Base-by-base conservation (phyloP, 92 coral and sea anemone genomes). In the Parazoanthus swiftii region DNA sequence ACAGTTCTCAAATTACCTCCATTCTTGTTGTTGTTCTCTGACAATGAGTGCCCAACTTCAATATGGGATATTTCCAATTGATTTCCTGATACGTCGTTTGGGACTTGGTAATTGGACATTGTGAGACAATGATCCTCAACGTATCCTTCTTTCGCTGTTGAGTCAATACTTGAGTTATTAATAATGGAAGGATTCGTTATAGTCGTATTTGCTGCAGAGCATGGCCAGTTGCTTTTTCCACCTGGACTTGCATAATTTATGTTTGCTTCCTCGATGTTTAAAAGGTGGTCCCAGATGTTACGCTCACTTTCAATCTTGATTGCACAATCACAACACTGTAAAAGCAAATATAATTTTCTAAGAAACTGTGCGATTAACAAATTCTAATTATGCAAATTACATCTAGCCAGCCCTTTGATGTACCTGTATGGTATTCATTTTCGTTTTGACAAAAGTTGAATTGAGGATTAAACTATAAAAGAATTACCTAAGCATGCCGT, bases 241-340 rank as follows among this genome's bases (percentile, higher is more conserved):
- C 25, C 46, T 76, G 14, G 25, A 26, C 25, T 44, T 76, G 51
- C 50, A 36, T 18, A 38, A 76, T 23, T 39, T 6, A 25, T 44
- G 25, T 76, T 39, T 8, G 26, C 16, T 76, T 76, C 48, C 3
- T 38, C 39, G 33, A 39, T 76, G 23, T 36, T 39, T 38, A 29
- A 20, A 18, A 44, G 51, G 3, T 37, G 8, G n/a, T 76, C 80
- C 80, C 80, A 76, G 33, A 76, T 20, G 46, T 39, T 76, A 76
- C 51, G 80, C 39, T 76, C 80, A 20, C 23, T 16, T 20, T 76
- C 80, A 76, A 76, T 76, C 80, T 76, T 76, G 54, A 76, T 37
- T 23, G 42, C 80, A 76, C 80, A 76, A 20, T 76, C 5, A 76
- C 54, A 18, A 76, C 80, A 76, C 80, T 76, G 80, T 15, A 20